Evolutionary conservation across 1,140 invertebrate genomes (phyloP).

Genomic region (Eriosoma lanigerum): DNA sequence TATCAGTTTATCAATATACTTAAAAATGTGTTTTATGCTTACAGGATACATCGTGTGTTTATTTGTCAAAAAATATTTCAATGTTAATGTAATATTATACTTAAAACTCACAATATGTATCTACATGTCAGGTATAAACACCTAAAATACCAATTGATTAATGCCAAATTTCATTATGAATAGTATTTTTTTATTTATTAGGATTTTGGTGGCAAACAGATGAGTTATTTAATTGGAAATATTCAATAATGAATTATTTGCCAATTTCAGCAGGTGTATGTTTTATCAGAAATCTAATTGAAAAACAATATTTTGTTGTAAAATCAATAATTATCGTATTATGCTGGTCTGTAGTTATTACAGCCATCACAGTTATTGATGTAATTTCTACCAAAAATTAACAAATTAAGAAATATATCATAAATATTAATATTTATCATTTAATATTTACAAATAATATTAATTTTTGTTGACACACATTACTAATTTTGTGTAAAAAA

Average conservation of each 20-base stretch:
- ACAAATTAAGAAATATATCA: constrained; percentile 5
- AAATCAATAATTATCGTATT: background rate
- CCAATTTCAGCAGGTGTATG: background rate
- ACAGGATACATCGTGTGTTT: constrained; percentile 12
- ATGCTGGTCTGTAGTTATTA: background rate
- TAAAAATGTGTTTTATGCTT: background rate
- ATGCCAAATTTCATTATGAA: background rate
- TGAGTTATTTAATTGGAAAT: background rate
- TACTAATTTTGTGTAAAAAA: constrained; percentile 25
- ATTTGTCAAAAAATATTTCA: background rate
- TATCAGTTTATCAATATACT: no score
- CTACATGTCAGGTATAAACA: constrained; percentile 3
- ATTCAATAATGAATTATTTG: background rate
- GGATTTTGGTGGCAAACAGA: constrained; percentile 17
- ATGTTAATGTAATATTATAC: background rate
- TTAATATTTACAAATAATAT: constrained; percentile 48
- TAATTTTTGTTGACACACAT: constrained; percentile 33
- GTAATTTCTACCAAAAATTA: background rate
- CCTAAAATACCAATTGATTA: no score
- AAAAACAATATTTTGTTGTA: background rate
- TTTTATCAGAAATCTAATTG: constrained; percentile 13
- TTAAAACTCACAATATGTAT: constrained; percentile 6
- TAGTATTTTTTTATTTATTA: background rate
- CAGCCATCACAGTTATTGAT: background rate
- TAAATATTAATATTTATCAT: constrained; percentile 41